Evolutionary conservation across 2,113 vertebrate species (phyloP).

Genomic region (Atractosteus spatula): DNA sequence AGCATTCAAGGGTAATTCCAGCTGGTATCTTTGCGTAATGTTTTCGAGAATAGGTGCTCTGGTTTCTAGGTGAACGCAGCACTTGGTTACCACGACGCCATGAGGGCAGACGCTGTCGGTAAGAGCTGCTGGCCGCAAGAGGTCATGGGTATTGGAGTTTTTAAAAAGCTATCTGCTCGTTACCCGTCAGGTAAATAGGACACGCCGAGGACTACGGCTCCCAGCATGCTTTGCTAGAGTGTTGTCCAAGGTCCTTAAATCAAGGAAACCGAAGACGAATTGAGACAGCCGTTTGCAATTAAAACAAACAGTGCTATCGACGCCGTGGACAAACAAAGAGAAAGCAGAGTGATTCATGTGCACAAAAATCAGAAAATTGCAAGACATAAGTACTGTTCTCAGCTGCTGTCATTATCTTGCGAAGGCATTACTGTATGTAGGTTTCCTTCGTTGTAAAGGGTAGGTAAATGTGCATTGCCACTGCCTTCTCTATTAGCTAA

Average conservation of each 20-base stretch:
- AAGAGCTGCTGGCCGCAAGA: conserved; percentile 8
- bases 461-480: too few relatives aligned
- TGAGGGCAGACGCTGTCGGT: conserved; percentile 27
- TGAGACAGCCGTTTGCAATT: background rate
- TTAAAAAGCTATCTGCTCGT: background rate
- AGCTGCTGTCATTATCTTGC: too few relatives aligned
- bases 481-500: too few relatives aligned
- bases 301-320: too few relatives aligned
- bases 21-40: conserved; percentile 28
- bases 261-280: conserved; percentile 6
- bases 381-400: too few relatives aligned
- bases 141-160: conserved; percentile 32
- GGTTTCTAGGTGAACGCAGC: conserved; percentile 28
- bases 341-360: too few relatives aligned
- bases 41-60: conserved; percentile 42
- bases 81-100: conserved; percentile 48
- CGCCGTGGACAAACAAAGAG: too few relatives aligned
- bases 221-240: conserved; percentile 5
- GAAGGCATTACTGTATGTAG: too few relatives aligned
- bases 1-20: conserved; percentile 9
- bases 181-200: background rate
- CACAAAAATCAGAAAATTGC: too few relatives aligned
- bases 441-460: too few relatives aligned
- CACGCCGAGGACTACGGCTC: conserved; percentile 23
- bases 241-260: conserved; percentile 46